These are phyloP conservation scores for Scaptomyza graminum DNA, from an alignment of 1,140 invertebrate species.

Conservation along the genomic window DNA sequence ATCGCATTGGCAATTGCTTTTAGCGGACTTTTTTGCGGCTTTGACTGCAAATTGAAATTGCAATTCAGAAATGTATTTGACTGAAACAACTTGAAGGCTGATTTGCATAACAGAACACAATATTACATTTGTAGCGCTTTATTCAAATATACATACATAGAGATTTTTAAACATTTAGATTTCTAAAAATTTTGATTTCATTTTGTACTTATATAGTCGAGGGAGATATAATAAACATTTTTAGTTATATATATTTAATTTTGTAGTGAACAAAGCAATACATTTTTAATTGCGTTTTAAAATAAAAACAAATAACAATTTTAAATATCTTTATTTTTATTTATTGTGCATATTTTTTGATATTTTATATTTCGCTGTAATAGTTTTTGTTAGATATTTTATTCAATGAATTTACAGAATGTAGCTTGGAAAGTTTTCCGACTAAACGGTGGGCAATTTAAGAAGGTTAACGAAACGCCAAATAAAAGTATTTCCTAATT, in stretches of 20 bases:
- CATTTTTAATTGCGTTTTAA: conserved; percentile 42
- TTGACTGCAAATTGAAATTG: conserved; percentile 34
- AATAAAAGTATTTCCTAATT: background rate
- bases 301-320: conserved; percentile 49
- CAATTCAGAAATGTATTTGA: conserved; percentile 29
- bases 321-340: conserved; percentile 35
- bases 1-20: conserved; percentile 2
- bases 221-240: conserved; percentile 48
- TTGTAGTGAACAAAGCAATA: conserved; percentile 56
- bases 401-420: conserved; percentile 26
- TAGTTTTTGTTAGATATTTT: conserved; percentile 29
- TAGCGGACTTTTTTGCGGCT: conserved; percentile 5
- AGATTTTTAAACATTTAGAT: conserved; percentile 72
- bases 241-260: conserved; percentile 35
- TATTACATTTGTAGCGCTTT: conserved; percentile 55
- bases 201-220: conserved; percentile 70
- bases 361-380: conserved; percentile 3
- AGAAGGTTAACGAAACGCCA: background rate
- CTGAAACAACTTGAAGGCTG: conserved; percentile 1
- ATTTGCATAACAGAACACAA: background rate
- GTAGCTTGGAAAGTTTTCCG: background rate
- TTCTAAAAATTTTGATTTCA: conserved; percentile 63
- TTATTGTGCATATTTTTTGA: conserved; percentile 3
- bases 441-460: conserved; percentile 32
- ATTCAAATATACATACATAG: conserved; percentile 51